Base-by-base conservation (phyloP, 2,888 invertebrate genomes). In the Serripes groenlandicus region DNA sequence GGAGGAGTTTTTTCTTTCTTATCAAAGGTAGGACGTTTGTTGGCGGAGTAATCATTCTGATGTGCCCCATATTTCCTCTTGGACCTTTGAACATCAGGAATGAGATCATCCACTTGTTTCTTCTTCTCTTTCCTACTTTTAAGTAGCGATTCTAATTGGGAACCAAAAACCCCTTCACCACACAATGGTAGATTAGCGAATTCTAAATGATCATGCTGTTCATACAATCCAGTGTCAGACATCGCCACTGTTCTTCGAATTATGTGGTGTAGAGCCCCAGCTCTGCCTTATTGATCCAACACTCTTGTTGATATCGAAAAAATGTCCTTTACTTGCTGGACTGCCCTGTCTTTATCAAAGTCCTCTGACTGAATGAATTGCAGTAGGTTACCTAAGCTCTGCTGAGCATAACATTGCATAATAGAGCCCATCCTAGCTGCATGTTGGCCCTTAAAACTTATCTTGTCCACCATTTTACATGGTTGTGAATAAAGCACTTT, bases 241-340 rank as follows among this genome's bases (percentile, higher is more conserved):
- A 84, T 78, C 11, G 66, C 35, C 3, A 78, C 37, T 26, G 74
- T 32, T 52, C 82, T 34, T 18, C 80, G 23, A 1, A n/a, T 30
- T 28, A 76, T 76, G 30, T 79, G 76, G 35, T 79, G 79, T 26
- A 81, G 79, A 49, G 76, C 81, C 7, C 81, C 85, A 15, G 76
- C 11, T 49, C 82, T 54, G 0, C 79, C 75, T 56, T 79, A 56
- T 62, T 76, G 85, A 72, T 83, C 86, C 11, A 80, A 52, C 26
- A 54, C 30, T 64, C 83, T 81, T 1, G 83, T 80, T 11, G 76
- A 68, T 73, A 86, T 83, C 15, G 80, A 70, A 64, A 83, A 83
- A 68, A 74, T 78, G 56, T 81, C 77, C 62, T 81, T 77, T 0
- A 81, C 64, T 62, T 52, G 56, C 49, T 78, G 69, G 37, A 37